Evolutionary conservation across 2,113 vertebrate species (phyloP).

Genomic region (Pheucticus melanocephalus): DNA sequence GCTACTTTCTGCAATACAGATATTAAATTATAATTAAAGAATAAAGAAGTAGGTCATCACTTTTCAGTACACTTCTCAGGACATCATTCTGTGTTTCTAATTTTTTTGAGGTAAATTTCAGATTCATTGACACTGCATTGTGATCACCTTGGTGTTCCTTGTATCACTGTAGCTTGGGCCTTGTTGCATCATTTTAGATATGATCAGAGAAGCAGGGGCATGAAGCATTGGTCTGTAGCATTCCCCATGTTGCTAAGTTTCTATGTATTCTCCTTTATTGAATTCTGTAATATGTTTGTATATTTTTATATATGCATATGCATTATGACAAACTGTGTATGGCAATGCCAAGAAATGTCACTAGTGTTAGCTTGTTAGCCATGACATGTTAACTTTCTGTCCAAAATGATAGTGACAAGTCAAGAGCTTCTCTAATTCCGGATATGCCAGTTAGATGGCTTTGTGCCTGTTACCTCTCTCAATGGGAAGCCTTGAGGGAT

Average conservation of each 20-base stretch:
- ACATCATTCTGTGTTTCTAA: background rate
- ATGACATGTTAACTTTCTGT: background rate
- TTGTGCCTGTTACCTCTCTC: background rate
- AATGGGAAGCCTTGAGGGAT: background rate
- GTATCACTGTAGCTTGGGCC: background rate
- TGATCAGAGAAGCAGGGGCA: background rate
- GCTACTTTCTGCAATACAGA: background rate
- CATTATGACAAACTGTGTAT: background rate
- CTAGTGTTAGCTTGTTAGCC: background rate
- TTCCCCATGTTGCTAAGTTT: background rate
- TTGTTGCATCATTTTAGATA: background rate
- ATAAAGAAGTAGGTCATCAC: background rate
- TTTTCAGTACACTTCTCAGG: background rate
- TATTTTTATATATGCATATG: background rate
- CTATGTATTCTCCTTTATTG: background rate
- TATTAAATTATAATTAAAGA: background rate
- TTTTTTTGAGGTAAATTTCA: background rate
- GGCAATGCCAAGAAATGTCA: background rate
- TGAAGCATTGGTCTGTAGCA: background rate
- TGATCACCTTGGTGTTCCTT: background rate
- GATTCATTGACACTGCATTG: background rate
- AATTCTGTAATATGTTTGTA: background rate
- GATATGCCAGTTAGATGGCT: background rate
- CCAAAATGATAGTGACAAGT: slow-evolving; percentile 3
- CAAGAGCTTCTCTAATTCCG: background rate